Conservation (phyloP, 2,888 invertebrate species). For the Cryptocephalus primarius region DNA sequence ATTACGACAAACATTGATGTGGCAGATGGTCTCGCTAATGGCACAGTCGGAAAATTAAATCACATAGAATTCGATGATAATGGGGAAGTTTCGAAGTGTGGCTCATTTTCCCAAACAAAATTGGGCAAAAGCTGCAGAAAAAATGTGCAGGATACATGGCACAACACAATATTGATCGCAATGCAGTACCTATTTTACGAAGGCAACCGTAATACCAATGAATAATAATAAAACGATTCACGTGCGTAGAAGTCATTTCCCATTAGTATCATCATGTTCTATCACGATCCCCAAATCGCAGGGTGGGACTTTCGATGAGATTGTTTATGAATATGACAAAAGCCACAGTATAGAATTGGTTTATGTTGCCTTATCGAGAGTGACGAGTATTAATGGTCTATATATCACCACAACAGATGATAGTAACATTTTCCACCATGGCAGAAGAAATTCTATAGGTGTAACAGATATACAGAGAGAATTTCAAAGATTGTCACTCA, state of each 20-base stretch:
- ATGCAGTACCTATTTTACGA: not conserved
- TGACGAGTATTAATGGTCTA: not conserved
- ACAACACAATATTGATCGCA: not conserved
- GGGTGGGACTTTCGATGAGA: not conserved
- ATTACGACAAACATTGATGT: slow-evolving; percentile 1
- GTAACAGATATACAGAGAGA: not conserved
- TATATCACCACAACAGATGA: not conserved
- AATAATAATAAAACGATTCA: not conserved
- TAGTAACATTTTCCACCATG: not conserved
- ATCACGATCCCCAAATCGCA: slow-evolving; percentile 1
- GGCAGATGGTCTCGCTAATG: not conserved
- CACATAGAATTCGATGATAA: not conserved
- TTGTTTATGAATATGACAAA: not conserved
- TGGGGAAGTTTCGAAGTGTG: not conserved
- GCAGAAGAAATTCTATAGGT: not conserved
- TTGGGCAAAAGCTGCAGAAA: not conserved
- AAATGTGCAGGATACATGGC: not conserved
- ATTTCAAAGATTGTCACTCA: not conserved
- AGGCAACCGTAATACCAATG: not conserved
- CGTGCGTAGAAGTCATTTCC: not conserved
- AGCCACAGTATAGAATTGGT: too few species aligned
- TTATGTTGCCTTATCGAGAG: too few species aligned
- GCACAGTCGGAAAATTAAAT: not conserved
- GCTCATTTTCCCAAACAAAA: not conserved
- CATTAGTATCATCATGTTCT: not conserved